Conservation (phyloP, 2,888 invertebrate genomes). For the Clepsis dumicolana region DNA sequence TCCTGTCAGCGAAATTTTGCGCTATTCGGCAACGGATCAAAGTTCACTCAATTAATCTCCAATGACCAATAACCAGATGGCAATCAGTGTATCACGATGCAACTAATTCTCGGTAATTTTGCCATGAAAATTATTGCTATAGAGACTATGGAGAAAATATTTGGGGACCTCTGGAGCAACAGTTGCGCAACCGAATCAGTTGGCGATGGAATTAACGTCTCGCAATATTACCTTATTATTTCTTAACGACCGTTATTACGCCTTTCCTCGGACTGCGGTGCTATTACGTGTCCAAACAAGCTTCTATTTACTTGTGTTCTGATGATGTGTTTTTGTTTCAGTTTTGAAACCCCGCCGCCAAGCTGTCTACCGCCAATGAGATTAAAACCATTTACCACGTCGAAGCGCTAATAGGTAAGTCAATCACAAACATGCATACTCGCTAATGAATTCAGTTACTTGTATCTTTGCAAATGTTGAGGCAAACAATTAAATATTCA, state of each 20-base stretch:
- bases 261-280: constrained; percentile 67
- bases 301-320: constrained; percentile 45
- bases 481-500: no score
- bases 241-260: constrained; percentile 75
- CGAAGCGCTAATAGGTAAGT: constrained; percentile 84
- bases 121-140: constrained; percentile 55
- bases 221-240: constrained; percentile 74
- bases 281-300: constrained; percentile 65
- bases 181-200: constrained; percentile 66
- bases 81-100: constrained; percentile 75
- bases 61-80: constrained; percentile 71
- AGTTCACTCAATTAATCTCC: constrained; percentile 79
- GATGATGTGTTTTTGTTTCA: constrained; percentile 61
- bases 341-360: constrained; percentile 79
- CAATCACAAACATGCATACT: constrained; percentile 16
- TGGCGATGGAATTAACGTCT: constrained; percentile 72
- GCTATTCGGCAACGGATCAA: constrained; percentile 76
- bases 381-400: constrained; percentile 80
- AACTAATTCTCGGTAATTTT: constrained; percentile 71
- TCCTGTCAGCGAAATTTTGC: constrained; percentile 53
- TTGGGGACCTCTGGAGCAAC: constrained; percentile 68
- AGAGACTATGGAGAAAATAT: constrained; percentile 56
- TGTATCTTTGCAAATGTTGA: neutral
- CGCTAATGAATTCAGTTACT: neutral
- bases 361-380: constrained; percentile 86